A percentile compares a stretch with the other conserved stretches of the same genome.
phyloP scores from a whole-genome alignment of 2,113 vertebrate genomes.

The Clarias gariepinus region DNA sequence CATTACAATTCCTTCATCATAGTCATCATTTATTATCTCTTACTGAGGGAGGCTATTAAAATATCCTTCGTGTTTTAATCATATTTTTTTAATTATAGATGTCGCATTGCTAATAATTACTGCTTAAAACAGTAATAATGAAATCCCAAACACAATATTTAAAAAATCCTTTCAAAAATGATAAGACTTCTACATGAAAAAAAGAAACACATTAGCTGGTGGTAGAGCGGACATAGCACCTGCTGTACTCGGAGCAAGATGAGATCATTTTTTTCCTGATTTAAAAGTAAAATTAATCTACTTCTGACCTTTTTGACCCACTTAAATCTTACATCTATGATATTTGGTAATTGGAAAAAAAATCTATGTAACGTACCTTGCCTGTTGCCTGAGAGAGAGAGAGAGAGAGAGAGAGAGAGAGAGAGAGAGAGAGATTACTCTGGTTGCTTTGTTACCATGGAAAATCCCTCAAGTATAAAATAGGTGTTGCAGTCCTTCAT shows the following conservation, averaged over 20 bases:
- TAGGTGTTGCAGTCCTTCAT: slow-evolving; percentile 6
- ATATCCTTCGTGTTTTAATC: background rate
- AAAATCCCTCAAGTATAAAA: slow-evolving; percentile 42
- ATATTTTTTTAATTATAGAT: background rate
- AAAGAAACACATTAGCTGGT: background rate
- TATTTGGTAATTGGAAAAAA: background rate
- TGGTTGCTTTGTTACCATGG: slow-evolving; percentile 45
- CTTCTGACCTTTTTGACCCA: background rate
- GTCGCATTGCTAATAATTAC: background rate
- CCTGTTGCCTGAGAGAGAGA: background rate
- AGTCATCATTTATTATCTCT: background rate
- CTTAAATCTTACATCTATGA: background rate
- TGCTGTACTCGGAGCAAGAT: background rate
- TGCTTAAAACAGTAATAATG: background rate
- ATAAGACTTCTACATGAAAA: background rate
- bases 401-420: background rate
- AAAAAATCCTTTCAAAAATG: slow-evolving; percentile 3
- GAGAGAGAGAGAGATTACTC: background rate
- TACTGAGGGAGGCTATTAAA: background rate
- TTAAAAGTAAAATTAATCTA: background rate
- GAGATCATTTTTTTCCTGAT: background rate
- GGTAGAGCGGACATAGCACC: background rate
- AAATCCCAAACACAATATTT: background rate
- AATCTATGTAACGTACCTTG: background rate
- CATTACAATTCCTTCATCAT: background rate